Evolutionary conservation across 2,113 vertebrate species (phyloP).

Genomic region (Barbus barbus): DNA sequence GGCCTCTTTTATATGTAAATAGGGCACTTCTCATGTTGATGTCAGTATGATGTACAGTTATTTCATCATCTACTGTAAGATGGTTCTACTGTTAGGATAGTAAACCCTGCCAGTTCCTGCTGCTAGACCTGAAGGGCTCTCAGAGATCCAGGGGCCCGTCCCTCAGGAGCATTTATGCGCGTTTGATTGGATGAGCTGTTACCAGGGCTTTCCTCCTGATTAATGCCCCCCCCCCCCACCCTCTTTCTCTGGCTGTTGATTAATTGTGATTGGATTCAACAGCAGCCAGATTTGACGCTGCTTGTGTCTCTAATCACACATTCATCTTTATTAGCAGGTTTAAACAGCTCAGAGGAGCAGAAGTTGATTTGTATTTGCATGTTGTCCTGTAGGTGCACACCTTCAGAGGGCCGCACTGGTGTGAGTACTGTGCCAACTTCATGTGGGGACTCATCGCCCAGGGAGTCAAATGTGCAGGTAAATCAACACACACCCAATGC

Average conservation of each 20-base stretch:
- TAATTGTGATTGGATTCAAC: constrained; percentile 42
- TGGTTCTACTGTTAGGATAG: background rate
- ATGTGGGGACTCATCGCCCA: constrained; percentile 99
- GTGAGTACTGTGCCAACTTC: constrained; percentile 98
- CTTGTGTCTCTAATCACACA: background rate
- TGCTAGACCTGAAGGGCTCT: background rate
- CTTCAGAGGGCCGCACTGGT: constrained; percentile 98
- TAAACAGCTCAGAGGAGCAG: background rate
- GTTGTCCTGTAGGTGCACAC: constrained; percentile 88
- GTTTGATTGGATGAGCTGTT: constrained; percentile 53
- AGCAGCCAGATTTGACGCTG: constrained; percentile 5
- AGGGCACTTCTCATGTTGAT: background rate
- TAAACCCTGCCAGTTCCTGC: background rate
- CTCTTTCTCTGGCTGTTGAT: constrained; percentile 4
- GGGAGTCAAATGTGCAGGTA: constrained; percentile 98
- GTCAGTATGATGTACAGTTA: background rate
- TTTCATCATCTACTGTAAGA: constrained; percentile 31
- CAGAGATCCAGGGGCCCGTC: constrained; percentile 2
- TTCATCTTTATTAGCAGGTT: background rate
- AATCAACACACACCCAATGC: constrained; percentile 1
- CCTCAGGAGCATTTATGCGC: background rate
- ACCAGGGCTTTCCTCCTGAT: constrained; percentile 15
- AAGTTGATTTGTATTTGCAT: background rate
- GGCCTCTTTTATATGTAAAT: constrained; percentile 10
- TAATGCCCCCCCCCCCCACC: background rate